Conservation (phyloP, 2,113 vertebrate genomes). For the Leucopternis melanops region DNA sequence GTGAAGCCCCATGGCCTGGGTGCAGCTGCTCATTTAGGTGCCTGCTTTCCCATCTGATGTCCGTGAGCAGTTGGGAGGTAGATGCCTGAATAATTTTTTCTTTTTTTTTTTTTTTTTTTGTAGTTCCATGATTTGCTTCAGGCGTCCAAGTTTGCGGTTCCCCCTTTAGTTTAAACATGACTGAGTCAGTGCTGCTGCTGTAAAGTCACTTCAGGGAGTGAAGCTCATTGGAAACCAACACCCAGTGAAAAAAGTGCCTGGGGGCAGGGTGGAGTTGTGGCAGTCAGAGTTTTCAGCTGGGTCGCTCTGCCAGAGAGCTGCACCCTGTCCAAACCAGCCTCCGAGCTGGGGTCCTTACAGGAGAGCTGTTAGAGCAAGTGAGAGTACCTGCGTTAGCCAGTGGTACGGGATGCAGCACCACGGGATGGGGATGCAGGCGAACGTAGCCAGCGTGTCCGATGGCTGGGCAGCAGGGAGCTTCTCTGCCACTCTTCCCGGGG, state of each 20-base stretch:
- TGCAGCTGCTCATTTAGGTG: neutral
- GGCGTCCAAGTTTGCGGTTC: neutral
- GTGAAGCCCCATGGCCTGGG: neutral
- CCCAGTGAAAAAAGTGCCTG: neutral
- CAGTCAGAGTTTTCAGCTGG: neutral
- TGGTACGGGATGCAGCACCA: too few relatives aligned
- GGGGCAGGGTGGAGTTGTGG: neutral
- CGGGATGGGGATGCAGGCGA: rapidly evolving
- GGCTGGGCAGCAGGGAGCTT: neutral
- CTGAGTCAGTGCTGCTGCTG: neutral
- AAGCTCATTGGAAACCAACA: neutral
- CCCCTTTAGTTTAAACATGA: neutral
- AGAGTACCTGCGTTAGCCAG: neutral
- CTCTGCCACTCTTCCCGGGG: rapidly evolving
- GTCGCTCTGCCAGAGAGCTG: neutral
- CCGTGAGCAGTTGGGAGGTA: neutral
- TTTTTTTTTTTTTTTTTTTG: neutral
- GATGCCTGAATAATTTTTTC: neutral
- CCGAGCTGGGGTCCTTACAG: neutral
- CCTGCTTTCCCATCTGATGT: neutral
- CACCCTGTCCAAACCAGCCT: neutral
- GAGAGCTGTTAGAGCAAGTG: neutral
- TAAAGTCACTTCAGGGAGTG: neutral
- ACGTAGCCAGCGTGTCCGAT: neutral
- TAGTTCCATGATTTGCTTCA: neutral